Evolutionary conservation across 2,797 vertebrate species (phyloP), one percentile per base, ranked within the genome.

Genomic region (Brachymystax lenok): DNA sequence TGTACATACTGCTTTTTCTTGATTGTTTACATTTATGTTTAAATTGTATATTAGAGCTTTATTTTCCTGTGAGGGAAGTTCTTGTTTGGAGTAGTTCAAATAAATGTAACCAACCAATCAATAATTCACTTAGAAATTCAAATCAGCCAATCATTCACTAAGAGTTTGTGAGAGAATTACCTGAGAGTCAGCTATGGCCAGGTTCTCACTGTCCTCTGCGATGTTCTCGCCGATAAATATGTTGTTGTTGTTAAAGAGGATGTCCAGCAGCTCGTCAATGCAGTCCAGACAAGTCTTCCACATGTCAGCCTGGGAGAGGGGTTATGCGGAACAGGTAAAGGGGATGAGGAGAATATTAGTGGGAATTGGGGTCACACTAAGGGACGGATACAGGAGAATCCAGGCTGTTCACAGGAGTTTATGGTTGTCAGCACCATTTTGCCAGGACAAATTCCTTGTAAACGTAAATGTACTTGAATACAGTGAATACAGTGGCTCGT

Each of bases 191-290:
- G 87, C 69, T 12, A 46, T 13, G 0, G 64, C 64, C 27, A 98
- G 91, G 77, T 88, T 96, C 85, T 98, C 97, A 2, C 96, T 96
- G 87, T 98, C 97, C 87, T 98, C 97, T 0, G 94, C 93, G 17
- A 98, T 97, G 86, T 98, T 97, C 87, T 98, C 96, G 21, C 97
- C 96, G 1, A 98, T 96, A 81, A 97, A 97, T 86, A 98, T 97
- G 88, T 97, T 94, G 84, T 80, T 90, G 80, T 97, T 91, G 81
- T 93, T 93, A 82, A 97, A 97, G 59, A 98, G 92, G 82, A 97
- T 96, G 87, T 97, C 94, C 89, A 96, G 92, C 71, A 98, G 92
- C 84, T 98, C 96, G 4, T 97, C 93, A 1, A 98, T 96, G 80
- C 95, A 96, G 0, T 94, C 94, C 84, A 98, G 88, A 70, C 96